These are phyloP conservation scores for Lepidotrigona ventralis DNA, from an alignment of 1,140 invertebrate species.

Conservation along the genomic window DNA sequence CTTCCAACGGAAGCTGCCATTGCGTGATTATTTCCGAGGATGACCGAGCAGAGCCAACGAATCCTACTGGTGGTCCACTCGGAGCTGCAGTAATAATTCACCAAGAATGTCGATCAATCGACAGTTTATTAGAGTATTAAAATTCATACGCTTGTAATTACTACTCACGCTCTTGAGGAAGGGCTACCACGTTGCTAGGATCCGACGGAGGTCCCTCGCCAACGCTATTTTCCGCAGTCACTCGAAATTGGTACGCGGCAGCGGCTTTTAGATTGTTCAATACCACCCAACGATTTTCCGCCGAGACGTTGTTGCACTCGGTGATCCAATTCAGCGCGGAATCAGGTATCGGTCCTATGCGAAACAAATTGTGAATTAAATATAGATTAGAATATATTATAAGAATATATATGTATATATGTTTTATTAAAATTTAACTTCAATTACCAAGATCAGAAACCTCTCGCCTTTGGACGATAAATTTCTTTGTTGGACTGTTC, in stretches of 20 bases:
- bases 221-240: conserved; percentile 96
- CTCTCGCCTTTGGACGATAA: conserved; percentile 94
- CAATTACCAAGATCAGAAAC: conserved; percentile 89
- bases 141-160: background rate
- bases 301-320: conserved; percentile 92
- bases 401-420: too few species aligned
- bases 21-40: conserved; percentile 97
- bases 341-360: conserved; percentile 88
- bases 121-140: background rate
- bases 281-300: conserved; percentile 88
- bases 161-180: conserved; percentile 95
- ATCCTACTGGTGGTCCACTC: conserved; percentile 92
- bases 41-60: conserved; percentile 94
- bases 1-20: conserved; percentile 96
- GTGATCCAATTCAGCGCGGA: conserved; percentile 93
- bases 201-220: conserved; percentile 95
- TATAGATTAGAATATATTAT: too few species aligned
- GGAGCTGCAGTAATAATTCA: conserved; percentile 83
- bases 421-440: conserved; percentile 34
- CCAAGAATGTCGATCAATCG: conserved; percentile 9
- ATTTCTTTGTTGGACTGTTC: conserved; percentile 96
- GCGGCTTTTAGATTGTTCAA: conserved; percentile 95
- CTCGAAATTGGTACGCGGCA: conserved; percentile 96
- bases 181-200: conserved; percentile 91
- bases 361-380: background rate